These are phyloP conservation scores for Pyrrhura leucotis DNA, from an alignment of 2,797 vertebrate species.

Conservation along the genomic window DNA sequence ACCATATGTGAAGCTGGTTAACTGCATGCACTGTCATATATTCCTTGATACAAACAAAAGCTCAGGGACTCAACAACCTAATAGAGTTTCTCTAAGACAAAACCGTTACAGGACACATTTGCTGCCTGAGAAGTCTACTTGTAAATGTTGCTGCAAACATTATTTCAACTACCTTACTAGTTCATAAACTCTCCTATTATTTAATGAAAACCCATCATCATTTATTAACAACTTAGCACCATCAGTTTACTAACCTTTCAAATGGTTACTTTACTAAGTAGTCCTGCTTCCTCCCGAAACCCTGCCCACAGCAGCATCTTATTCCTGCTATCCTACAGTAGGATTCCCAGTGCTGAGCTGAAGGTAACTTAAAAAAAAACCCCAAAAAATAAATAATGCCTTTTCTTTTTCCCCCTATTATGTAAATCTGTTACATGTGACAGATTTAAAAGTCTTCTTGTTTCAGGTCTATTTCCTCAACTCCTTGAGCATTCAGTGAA, in stretches of 20 bases:
- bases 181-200: background rate
- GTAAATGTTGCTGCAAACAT: background rate
- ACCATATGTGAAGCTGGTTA: background rate
- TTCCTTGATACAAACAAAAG: background rate
- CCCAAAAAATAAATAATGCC: accelerated
- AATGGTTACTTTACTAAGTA: background rate
- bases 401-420: background rate
- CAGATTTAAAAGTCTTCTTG: background rate
- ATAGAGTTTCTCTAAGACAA: background rate
- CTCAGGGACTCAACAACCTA: background rate
- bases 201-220: background rate
- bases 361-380: background rate
- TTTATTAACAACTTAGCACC: background rate
- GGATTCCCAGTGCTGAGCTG: no score
- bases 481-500: background rate
- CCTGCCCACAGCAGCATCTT: background rate
- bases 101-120: accelerated
- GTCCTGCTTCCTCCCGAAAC: background rate
- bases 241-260: background rate
- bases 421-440: accelerated
- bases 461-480: background rate
- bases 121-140: background rate
- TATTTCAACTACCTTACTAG: background rate
- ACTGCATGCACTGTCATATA: accelerated
- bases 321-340: background rate